Evolutionary conservation across 1,140 invertebrate species (phyloP), one percentile per base, ranked within the genome.

Genomic region (Formica exsecta): DNA sequence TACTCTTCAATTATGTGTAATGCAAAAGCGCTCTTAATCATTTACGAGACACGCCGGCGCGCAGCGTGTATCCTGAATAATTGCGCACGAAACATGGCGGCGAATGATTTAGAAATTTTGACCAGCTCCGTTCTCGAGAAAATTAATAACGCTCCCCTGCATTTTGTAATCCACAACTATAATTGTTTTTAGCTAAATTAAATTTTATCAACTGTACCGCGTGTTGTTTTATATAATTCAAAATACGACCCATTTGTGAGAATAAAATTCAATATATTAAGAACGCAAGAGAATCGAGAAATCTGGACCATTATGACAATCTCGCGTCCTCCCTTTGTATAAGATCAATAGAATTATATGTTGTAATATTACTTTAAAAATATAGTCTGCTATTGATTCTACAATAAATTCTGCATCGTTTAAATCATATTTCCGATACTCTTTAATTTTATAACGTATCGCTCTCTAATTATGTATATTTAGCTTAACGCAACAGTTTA

Each of bases 1-100:
- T 74, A 25, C 68, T 73, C 54, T 83, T 83, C 68, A 83, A 83
- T 83, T 83, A 79, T 79, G 61, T 68, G 44, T 65, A 80, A 85
- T 76, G 83, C 83, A 44, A 85, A 85, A 68, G 61, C 83, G 36
- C 61, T 76, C 44, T 85, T 75, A 75, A 85, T 85, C 83, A 79
- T 76, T 65, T 79, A 85, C 44, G 54, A 62, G 68, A 83, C 38
- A n/a, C 68, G 29, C n/a, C 54, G n/a, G 79, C 25, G 38, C 36
- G 25, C 36, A 36, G 25, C 77, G 22, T 80, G 66, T 83, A 74
- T 25, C 36, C 68, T 83, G 68, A 83, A 83, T 83, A 83, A 83
- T 83, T 83, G 57, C 54, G 25, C 19, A 54, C 25, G 68, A 57
- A 74, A 73, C 22, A 81, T 71, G 77, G 32, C n/a, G 32, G 54